Conservation (phyloP, 2,113 vertebrate genomes). For the Eulemur macaco region DNA sequence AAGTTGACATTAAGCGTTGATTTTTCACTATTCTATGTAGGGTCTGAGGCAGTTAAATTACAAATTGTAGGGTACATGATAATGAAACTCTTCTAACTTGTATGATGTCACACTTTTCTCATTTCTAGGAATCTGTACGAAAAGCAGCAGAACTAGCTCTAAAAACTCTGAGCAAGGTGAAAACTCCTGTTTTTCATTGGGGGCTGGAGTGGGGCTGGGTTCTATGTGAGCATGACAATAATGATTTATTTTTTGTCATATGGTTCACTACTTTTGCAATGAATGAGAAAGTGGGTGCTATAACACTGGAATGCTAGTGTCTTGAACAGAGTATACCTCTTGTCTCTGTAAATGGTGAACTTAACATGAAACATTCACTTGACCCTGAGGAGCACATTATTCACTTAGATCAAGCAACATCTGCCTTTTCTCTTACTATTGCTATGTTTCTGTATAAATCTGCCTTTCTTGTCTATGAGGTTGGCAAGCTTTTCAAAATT, state of each 20-base stretch:
- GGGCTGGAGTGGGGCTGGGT: neutral
- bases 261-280: constrained; percentile 1
- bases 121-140: constrained; percentile 94
- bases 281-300: neutral
- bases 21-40: neutral
- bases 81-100: constrained; percentile 19
- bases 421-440: neutral
- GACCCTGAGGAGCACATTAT: neutral
- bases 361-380: neutral
- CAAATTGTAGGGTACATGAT: neutral
- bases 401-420: neutral
- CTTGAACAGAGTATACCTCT: neutral
- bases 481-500: constrained; percentile 36
- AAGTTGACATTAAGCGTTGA: neutral
- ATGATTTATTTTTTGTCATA: neutral
- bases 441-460: neutral
- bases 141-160: constrained; percentile 96
- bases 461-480: neutral
- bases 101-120: constrained; percentile 9
- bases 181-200: neutral
- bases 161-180: constrained; percentile 98
- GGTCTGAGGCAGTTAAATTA: neutral
- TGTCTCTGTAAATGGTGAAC: neutral
- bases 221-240: neutral
- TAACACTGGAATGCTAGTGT: neutral